A percentile compares a stretch with the other conserved stretches of the same genome.
Conservation (phyloP, 2,113 vertebrate species). For the Rhinolophus ferrumequinum region DNA sequence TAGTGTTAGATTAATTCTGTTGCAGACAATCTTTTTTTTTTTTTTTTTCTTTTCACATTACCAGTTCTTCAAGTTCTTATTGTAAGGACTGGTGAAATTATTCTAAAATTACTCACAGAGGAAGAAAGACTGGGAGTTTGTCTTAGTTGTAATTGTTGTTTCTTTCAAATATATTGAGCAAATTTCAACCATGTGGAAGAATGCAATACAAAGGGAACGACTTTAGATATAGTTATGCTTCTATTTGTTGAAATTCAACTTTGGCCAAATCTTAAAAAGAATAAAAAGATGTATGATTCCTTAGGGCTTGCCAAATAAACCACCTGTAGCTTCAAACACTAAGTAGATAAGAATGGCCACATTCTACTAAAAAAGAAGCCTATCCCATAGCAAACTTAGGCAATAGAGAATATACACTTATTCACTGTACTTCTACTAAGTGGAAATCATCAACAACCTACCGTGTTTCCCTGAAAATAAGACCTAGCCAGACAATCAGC, state of each 20-base stretch:
- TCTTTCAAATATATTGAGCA: background rate
- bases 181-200: background rate
- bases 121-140: background rate
- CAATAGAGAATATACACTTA: background rate
- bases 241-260: background rate
- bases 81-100: background rate
- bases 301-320: background rate
- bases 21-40: background rate
- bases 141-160: background rate
- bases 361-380: background rate
- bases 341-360: background rate
- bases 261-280: background rate
- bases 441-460: background rate
- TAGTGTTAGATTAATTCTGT: background rate
- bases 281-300: background rate
- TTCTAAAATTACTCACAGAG: background rate
- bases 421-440: background rate
- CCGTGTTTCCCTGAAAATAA: too few relatives aligned
- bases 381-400: background rate
- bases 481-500: too few relatives aligned
- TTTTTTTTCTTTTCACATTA: background rate
- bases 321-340: background rate
- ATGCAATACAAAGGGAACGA: background rate
- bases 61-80: constrained; percentile 26
- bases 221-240: background rate